phyloP scores from a whole-genome alignment of 2,888 invertebrate species.

The Plagodis dolabraria region DNA sequence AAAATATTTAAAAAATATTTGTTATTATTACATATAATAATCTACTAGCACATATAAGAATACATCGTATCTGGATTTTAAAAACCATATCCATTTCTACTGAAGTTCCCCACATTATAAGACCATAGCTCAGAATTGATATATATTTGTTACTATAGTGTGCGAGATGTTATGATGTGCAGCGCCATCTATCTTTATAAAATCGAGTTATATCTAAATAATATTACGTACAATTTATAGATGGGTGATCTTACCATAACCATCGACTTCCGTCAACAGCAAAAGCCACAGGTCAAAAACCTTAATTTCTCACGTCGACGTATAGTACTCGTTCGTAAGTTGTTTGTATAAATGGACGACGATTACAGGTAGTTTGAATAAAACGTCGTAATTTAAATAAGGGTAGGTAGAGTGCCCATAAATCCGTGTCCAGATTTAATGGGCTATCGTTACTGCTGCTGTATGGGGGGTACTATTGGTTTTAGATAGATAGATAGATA shows the following conservation, averaged over 20 bases:
- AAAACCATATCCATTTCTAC: too few relatives aligned
- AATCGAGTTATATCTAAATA: too few relatives aligned
- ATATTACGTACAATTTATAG: neutral
- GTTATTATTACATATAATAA: too few relatives aligned
- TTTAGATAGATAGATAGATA: too few relatives aligned
- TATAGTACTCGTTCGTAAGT: neutral
- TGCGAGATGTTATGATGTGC: too few relatives aligned
- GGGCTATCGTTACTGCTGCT: slow-evolving; percentile 51
- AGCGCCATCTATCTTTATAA: too few relatives aligned
- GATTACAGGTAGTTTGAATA: slow-evolving; percentile 53
- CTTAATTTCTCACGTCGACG: slow-evolving; percentile 6
- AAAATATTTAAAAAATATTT: too few relatives aligned
- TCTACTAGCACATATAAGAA: too few relatives aligned
- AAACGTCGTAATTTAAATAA: slow-evolving; percentile 62
- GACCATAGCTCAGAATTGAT: too few relatives aligned
- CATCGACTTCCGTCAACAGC: neutral
- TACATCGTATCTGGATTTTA: too few relatives aligned
- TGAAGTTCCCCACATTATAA: too few relatives aligned
- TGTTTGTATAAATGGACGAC: slow-evolving; percentile 12
- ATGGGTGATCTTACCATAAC: neutral
- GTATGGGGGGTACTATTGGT: slow-evolving; percentile 35
- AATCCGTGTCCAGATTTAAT: slow-evolving; percentile 61
- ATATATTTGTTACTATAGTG: too few relatives aligned
- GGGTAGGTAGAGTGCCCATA: slow-evolving; percentile 55
- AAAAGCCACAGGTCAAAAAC: slow-evolving; percentile 1